Evolutionary conservation across 2,888 invertebrate genomes (phyloP), one percentile per base, ranked within the genome.

Genomic region (Chaitophorus viminalis): DNA sequence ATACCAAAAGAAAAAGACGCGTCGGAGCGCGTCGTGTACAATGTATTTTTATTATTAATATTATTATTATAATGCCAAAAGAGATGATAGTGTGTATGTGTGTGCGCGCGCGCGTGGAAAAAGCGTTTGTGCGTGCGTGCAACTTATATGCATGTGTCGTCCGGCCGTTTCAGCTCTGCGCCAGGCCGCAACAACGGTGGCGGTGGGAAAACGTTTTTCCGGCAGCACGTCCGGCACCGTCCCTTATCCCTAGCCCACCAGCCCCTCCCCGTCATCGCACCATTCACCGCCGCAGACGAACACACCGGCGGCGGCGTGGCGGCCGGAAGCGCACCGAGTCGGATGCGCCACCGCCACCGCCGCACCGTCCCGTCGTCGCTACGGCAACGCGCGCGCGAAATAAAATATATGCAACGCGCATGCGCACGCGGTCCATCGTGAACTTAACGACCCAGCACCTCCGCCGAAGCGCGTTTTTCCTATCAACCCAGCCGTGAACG

Each of bases 151-250:
- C 6, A 21, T 52, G 72, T 31, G 31, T 39, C 84, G 75, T 76
- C 76, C 85, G 85, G 68, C 79, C 87, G 60, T 60, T 87, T 81
- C 65, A 81, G 81, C 87, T 65, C 79, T 4, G 65, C 39, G 79
- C 87, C 87, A 87, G 87, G 29, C 74, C 78, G 82, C 65, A n/a
- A 65, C 68, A 65, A 65, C 68, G 79, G 74, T 21, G n/a, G 76
- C 68, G 72, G 79, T 33, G 72, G 87, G 65, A 81, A 87, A 87
- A 74, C 87, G 87, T 74, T 87, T 87, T 87, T 87, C 87, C 87
- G 87, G 87, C n/a, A 17, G 31, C 60, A 46, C 87, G 54, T 81
- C 87, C 87, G 81, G 79, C 21, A 39, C 39, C 72, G 25, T 68
- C 46, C 46, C 46, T 46, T 14, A 9, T 14, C 46, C 46, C 46